Conservation (phyloP, 2,113 vertebrate genomes). For the Telmatochromis sp. region DNA sequence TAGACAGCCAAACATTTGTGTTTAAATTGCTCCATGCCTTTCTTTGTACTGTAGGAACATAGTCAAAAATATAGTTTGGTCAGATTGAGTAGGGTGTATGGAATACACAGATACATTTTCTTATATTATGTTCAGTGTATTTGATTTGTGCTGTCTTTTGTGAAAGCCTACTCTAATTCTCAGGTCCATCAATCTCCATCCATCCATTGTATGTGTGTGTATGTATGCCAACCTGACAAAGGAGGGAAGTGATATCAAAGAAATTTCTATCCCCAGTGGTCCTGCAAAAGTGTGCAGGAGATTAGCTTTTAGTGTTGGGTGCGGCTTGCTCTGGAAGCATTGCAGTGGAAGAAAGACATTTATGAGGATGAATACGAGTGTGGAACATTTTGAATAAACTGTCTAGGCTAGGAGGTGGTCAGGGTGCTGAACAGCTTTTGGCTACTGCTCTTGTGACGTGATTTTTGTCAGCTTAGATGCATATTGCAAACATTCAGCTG, state of each 20-base stretch:
- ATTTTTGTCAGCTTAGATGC: not conserved
- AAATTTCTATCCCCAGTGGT: not conserved
- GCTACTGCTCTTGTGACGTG: not conserved
- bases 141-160: not conserved
- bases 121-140: not conserved
- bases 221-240: not conserved
- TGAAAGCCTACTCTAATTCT: not conserved
- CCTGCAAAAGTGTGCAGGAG: not conserved
- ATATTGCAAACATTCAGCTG: not conserved
- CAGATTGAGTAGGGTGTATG: not conserved
- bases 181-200: not conserved
- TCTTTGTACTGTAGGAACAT: not conserved
- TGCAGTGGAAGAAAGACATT: not conserved
- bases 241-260: not conserved
- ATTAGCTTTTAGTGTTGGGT: not conserved
- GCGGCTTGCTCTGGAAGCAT: not conserved
- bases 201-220: not conserved
- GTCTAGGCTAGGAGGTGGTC: not conserved
- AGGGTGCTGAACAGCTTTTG: not conserved
- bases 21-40: not conserved
- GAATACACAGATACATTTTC: not conserved
- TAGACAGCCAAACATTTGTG: not conserved
- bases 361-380: not conserved
- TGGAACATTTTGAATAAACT: not conserved
- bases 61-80: not conserved